Percentiles rank a stretch among this genome's conserved stretches.
phyloP scores from a whole-genome alignment of 2,888 invertebrate species.

The Meteorus cinctellus region DNA sequence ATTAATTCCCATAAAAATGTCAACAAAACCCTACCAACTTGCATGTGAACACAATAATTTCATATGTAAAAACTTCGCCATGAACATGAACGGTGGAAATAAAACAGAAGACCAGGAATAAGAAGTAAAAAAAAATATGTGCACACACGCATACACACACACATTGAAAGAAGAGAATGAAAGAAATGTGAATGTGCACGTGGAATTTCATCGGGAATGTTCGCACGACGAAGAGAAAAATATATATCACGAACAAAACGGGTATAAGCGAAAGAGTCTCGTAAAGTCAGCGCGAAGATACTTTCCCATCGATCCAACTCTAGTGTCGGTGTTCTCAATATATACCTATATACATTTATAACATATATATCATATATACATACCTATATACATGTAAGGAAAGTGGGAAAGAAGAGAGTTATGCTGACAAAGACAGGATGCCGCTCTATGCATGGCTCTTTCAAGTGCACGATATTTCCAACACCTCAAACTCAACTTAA shows the following conservation, averaged over 20 bases:
- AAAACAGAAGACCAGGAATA: not conserved
- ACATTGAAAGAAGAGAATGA: slow-evolving; percentile 14
- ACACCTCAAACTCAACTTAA: slow-evolving; percentile 56
- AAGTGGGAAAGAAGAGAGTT: slow-evolving; percentile 14
- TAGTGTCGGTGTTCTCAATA: not conserved
- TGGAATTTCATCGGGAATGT: slow-evolving; percentile 28
- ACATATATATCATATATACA: not conserved
- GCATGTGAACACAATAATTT: too few species aligned
- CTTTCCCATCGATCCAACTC: slow-evolving; percentile 46
- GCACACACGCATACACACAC: not conserved
- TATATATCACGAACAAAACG: slow-evolving; percentile 29
- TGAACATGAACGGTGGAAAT: not conserved
- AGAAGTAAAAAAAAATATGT: not conserved
- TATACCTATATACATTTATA: not conserved
- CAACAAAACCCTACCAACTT: too few species aligned
- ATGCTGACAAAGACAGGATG: slow-evolving; percentile 64
- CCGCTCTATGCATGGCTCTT: slow-evolving; percentile 46
- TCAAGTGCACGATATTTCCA: slow-evolving; percentile 50
- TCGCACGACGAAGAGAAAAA: slow-evolving; percentile 28
- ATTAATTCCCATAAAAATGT: too few species aligned
- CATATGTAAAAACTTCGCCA: too few species aligned
- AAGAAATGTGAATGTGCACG: slow-evolving; percentile 26
- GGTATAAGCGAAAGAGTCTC: slow-evolving; percentile 34
- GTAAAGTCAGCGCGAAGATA: slow-evolving; percentile 42
- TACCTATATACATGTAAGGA: slow-evolving; percentile 12